A percentile compares a stretch with the other conserved stretches of the same genome.
Conservation (phyloP, 2,113 vertebrate species). For the Gyps fulvus region DNA sequence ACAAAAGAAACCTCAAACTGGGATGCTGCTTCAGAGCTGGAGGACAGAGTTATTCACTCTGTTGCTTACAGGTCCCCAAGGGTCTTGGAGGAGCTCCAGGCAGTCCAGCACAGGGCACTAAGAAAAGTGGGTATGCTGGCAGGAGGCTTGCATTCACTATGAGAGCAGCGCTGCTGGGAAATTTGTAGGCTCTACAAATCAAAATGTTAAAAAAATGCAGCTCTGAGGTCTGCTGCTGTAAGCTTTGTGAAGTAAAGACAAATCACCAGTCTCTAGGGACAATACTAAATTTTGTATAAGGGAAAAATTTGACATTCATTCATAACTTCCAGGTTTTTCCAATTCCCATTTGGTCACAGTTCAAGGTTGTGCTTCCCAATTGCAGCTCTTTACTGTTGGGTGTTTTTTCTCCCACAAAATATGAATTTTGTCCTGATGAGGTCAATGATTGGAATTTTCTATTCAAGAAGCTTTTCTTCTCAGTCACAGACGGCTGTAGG, state of each 20-base stretch:
- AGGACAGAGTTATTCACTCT: neutral
- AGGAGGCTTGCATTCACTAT: neutral
- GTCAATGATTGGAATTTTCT: neutral
- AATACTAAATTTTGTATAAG: neutral
- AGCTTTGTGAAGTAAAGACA: constrained; percentile 16
- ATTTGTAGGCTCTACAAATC: neutral
- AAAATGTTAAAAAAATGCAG: neutral
- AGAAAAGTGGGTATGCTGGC: neutral
- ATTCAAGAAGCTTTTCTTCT: neutral
- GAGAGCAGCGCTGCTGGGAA: neutral
- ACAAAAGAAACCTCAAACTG: neutral
- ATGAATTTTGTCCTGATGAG: neutral
- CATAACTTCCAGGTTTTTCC: constrained; percentile 29
- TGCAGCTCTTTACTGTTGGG: neutral
- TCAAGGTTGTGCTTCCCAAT: neutral
- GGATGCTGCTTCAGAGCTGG: neutral
- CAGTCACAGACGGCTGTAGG: neutral
- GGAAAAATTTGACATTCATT: constrained; percentile 2
- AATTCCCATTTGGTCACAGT: constrained; percentile 14
- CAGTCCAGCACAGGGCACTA: neutral
- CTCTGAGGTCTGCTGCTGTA: neutral
- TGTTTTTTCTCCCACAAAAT: neutral
- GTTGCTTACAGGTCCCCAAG: neutral
- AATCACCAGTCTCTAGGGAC: neutral
- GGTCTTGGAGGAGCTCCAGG: neutral